A percentile compares a stretch with the other conserved stretches of the same genome.
These are phyloP conservation scores for Rhadinocentrus ornatus DNA, from an alignment of 2,797 vertebrate genomes.

Conservation along the genomic window DNA sequence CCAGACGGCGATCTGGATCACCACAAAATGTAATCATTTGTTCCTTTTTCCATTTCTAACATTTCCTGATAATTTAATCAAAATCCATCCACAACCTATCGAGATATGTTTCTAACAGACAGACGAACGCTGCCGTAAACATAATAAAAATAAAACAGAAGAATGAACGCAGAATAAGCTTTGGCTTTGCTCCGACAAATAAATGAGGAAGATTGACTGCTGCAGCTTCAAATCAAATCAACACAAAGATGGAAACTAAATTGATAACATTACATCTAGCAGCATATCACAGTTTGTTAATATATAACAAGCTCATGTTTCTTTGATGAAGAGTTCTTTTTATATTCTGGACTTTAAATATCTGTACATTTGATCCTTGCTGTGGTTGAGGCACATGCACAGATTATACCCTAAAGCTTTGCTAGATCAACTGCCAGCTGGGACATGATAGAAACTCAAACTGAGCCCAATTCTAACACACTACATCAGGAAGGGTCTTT, in stretches of 20 bases:
- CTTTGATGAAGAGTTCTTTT: neutral
- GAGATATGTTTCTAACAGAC: no score
- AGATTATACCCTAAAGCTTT: conserved; percentile 39
- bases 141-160: no score
- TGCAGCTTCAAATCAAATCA: neutral
- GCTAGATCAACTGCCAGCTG: conserved; percentile 42
- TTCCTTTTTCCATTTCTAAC: no score
- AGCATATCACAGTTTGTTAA: neutral
- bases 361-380: conserved; percentile 16
- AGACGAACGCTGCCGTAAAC: no score
- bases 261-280: no score
- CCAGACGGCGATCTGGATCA: no score
- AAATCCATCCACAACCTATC: no score
- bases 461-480: conserved; percentile 54
- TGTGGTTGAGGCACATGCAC: conserved; percentile 7
- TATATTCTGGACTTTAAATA: conserved; percentile 9
- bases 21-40: no score
- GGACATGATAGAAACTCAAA: conserved; percentile 45
- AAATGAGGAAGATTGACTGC: neutral
- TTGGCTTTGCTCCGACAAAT: no score
- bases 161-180: no score
- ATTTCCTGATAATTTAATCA: no score
- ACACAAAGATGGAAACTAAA: neutral
- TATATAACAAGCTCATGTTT: neutral
- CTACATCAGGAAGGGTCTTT: conserved; percentile 17